Evolutionary conservation across 2,797 vertebrate genomes (phyloP).

Genomic region (Amblyopsis hoosieri): DNA sequence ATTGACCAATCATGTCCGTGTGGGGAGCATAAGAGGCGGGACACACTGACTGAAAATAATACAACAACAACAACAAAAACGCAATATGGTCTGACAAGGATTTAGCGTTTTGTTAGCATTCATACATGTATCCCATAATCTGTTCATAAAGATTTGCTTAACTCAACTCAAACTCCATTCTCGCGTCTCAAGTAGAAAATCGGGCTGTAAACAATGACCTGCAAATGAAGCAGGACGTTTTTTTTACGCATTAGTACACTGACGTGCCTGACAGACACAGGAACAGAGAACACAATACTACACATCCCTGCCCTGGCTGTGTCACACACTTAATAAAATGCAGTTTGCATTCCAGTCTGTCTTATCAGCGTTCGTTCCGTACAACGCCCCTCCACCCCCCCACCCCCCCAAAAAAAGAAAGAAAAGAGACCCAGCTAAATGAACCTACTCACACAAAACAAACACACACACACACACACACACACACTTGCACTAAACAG

Average conservation of each 20-base stretch:
- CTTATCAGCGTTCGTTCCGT: constrained; percentile 3
- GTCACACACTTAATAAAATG: constrained; percentile 1
- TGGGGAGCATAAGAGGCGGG: no score
- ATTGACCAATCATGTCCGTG: no score
- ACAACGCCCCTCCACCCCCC: neutral
- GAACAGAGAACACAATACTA: no score
- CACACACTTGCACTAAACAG: constrained; percentile 47
- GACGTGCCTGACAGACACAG: neutral
- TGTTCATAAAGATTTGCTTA: no score
- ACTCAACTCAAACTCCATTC: no score
- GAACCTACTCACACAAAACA: constrained; percentile 31
- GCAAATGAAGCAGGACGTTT: neutral
- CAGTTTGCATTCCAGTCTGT: constrained; percentile 8
- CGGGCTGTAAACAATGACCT: no score
- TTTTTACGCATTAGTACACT: constrained; percentile 4
- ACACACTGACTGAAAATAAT: neutral
- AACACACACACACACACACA: constrained; percentile 20
- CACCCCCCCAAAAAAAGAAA: neutral
- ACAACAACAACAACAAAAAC: neutral
- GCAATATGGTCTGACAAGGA: no score
- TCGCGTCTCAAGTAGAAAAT: no score
- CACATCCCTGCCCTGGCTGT: neutral
- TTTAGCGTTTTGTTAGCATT: no score
- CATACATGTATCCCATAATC: no score
- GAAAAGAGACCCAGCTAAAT: constrained; percentile 46